These are phyloP conservation scores for Lepetodrilus schrolli DNA, from an alignment of 2,888 invertebrate genomes.

Conservation along the genomic window DNA sequence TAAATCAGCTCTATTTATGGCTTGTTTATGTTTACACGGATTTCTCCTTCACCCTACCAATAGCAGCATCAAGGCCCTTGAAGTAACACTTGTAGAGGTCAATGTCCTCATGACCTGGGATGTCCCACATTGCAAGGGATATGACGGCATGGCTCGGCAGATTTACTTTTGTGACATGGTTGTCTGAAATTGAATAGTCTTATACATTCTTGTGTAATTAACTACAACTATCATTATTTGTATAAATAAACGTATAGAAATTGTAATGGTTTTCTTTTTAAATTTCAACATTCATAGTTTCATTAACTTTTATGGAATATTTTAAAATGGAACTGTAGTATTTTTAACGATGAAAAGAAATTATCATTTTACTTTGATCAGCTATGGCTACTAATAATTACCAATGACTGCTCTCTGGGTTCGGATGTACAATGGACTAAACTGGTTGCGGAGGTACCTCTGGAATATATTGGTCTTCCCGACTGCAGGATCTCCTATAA, in stretches of 20 bases:
- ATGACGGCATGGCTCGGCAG: conserved; percentile 66
- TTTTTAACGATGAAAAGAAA: no score
- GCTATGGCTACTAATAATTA: no score
- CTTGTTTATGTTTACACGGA: neutral
- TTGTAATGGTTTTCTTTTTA: no score
- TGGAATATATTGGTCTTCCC: conserved; percentile 66
- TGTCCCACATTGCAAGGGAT: conserved; percentile 69
- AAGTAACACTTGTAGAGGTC: conserved; percentile 68
- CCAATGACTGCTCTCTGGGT: conserved; percentile 64
- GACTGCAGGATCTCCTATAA: conserved; percentile 64
- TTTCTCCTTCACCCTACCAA: conserved; percentile 52
- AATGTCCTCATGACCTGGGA: conserved; percentile 69
- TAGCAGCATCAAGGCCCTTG: conserved; percentile 68
- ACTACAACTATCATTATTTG: no score
- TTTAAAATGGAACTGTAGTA: no score
- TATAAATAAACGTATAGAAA: no score
- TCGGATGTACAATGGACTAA: conserved; percentile 62
- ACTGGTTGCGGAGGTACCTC: conserved; percentile 66
- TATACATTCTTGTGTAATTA: no score
- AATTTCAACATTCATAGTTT: no score
- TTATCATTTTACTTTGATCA: no score
- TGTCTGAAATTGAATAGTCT: no score
- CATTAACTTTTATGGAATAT: no score
- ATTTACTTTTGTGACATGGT: conserved; percentile 67
- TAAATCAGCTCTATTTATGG: neutral